Base-by-base conservation (phyloP, 2,113 vertebrate genomes). In the Mesoclemmys tuberculata region DNA sequence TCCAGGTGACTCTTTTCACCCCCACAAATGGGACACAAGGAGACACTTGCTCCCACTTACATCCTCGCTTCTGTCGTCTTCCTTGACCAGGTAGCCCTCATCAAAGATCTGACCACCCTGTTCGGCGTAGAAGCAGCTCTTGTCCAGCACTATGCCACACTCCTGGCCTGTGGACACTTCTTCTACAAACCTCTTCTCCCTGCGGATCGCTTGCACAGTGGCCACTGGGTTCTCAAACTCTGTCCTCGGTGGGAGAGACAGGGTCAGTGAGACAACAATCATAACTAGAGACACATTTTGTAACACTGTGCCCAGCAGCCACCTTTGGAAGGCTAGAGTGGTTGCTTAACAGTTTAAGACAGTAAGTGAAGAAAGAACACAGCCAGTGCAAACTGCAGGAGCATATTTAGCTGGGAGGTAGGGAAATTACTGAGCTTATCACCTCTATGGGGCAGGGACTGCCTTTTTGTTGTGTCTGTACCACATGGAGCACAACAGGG, bases 81-180 rank as follows among this genome's bases (percentile, higher is more conserved):
- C 98, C 92, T 98, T 98, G 35, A 99, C 98, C 97, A 99, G 98
- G 98, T 99, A 99, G 93, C 99, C 99, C 97, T 99, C 98, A 2
- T 99, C 99, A 1, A 98, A 99, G 89, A 98, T 99, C 98, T 99
- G 99, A 8, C 99, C 99, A 2, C 99, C 99, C 98, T 99, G 99
- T 97, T 99, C 99, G 0, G 99, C 99, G 5, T 99, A 99, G 98
- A 99, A 99, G 80, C 99, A 99, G 49, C 99, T 99, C 94, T 88
- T 97, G 97, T 99, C 99, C 91, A 99, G 98, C 91, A 99, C 95
- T 87, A 99, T 98, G 1, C 99, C 99, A 11, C 99, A 99, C 90
- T 99, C 98, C 97, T 99, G 99, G 80, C 99, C 99, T 0, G 99
- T 99, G 92, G 97, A 98, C 38, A 98, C 99, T 48, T 99, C 98